phyloP scores from a whole-genome alignment of 2,797 vertebrate genomes.

The Rhodeus uyekii region DNA sequence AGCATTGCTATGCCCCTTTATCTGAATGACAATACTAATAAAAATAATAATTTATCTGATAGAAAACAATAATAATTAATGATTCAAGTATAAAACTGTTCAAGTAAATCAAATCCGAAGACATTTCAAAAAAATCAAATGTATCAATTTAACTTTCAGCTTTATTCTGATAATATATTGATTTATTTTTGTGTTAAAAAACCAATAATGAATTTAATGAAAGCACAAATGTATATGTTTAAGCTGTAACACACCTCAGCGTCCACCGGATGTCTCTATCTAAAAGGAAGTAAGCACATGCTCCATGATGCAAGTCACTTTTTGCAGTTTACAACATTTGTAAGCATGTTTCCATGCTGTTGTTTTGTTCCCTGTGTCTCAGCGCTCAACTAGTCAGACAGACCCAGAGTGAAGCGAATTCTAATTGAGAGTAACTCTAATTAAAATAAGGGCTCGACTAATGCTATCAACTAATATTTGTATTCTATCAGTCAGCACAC shows the following conservation, averaged over 20 bases:
- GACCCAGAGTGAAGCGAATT: slow-evolving; percentile 34
- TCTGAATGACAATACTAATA: too few relatives aligned
- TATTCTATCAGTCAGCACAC: slow-evolving; percentile 38
- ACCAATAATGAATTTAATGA: background rate
- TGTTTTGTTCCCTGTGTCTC: slow-evolving; percentile 7
- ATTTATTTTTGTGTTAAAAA: background rate
- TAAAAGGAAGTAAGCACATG: slow-evolving; percentile 60
- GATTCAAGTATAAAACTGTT: background rate
- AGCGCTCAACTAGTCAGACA: slow-evolving; percentile 20
- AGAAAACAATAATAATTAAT: background rate
- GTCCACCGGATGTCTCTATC: slow-evolving; percentile 70
- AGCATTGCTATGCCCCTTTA: background rate
- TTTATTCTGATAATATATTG: background rate
- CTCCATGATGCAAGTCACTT: background rate
- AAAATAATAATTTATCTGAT: too few relatives aligned
- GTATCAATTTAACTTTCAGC: background rate
- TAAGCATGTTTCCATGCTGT: background rate
- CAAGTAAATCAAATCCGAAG: background rate
- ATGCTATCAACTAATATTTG: slow-evolving; percentile 57
- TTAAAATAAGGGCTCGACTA: slow-evolving; percentile 31
- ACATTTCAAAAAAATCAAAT: background rate
- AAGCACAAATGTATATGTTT: background rate
- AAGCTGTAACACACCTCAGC: slow-evolving; percentile 56
- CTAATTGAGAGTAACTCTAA: slow-evolving; percentile 39
- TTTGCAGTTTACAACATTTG: background rate